Base-by-base conservation (phyloP, 2,888 invertebrate species). In the Metacarcinus magister region DNA sequence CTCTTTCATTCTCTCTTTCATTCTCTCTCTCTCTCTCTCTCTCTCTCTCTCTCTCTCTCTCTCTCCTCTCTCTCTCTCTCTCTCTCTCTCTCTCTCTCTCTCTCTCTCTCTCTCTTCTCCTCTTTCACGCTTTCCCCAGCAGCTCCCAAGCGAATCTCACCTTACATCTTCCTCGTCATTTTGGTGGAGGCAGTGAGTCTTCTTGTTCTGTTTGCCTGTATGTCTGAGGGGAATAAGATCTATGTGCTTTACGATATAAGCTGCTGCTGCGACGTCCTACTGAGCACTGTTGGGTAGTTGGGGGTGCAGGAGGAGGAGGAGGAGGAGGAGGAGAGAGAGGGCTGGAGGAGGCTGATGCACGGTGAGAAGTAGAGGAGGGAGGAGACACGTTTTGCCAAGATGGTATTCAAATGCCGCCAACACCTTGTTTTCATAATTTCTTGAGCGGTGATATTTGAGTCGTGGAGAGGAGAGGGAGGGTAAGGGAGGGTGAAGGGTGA, bases 371-470 rank as follows among this genome's bases (percentile, higher is more conserved):
- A 43, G 44, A 16, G 16, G 44, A 32, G 23, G 23, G 10, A 13
- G 89, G 54, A 60, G 48, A 87, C 94, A 28, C 87, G 54, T 54
- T 54, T 32, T 39, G 43, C 94, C 89, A 90, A 46, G 94, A 23
- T 54, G 94, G 54, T 94, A 94, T 94, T 94, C 94, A 94, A 94
- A 94, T 94, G 89, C 10, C 94, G 44, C 23, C 94, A 43, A 43
- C 67, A 67, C 67, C 54, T 48, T 94, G 89, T 94, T 94, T 90
- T 94, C 94, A 94, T 94, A 94, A 94, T 94, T 87, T 46, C 60
- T 23, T 28, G 60, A 94, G 94, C 39, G 32, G 89, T 94, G 94
- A 94, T 94, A 94, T 94, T 94, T 48, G 87, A 94, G 90, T 23
- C 16, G 67, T 23, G 92, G 32, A 60, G 92, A 32, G 48, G 92